Base-by-base conservation (phyloP, 1,140 invertebrate species). In the Andrena cerasifolii region DNA sequence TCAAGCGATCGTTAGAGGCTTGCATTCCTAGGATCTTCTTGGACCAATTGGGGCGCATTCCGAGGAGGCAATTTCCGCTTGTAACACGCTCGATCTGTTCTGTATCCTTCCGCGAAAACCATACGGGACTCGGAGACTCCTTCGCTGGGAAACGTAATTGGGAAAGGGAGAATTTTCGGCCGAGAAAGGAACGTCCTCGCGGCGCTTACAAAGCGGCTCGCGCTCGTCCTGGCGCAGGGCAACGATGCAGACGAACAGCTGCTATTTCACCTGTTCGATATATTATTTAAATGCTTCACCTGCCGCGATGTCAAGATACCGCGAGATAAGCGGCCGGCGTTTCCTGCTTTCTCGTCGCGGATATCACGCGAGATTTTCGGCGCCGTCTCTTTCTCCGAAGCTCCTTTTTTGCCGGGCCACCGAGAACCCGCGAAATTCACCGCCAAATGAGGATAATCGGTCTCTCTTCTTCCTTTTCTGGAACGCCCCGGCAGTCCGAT, bases 211-310 rank as follows among this genome's bases (percentile, higher is more conserved):
- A 79, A 84, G 82, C 47, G 63, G 66, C 63, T 71, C 71, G 54
- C 77, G 78, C 51, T n/a, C n/a, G 56, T 78, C 67, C 67, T 54
- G 71, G 53, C 66, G 59, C 53, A 68, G 59, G 56, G 80, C 73
- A 80, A 74, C 49, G 75, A 68, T 67, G 75, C 74, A 79, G 76
- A 86, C 82, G 83, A 83, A 88, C 87, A 88, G 86, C 85, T 88
- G 87, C 85, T 86, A 88, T 88, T 88, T 88, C 87, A 88, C 87
- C 87, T 88, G 87, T 88, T 88, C 87, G 83, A 87, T 88, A 88
- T 86, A 84, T 87, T 88, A 88, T 88, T 88, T 88, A 88, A 88
- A 88, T 88, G 83, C 87, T 86, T 86, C 87, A 88, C 87, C 87
- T 88, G 87, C 82, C 82, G 56, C 76, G 83, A 88, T 88, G 79